Base-by-base conservation (phyloP, 2,888 invertebrate genomes). In the Protonemura montana region DNA sequence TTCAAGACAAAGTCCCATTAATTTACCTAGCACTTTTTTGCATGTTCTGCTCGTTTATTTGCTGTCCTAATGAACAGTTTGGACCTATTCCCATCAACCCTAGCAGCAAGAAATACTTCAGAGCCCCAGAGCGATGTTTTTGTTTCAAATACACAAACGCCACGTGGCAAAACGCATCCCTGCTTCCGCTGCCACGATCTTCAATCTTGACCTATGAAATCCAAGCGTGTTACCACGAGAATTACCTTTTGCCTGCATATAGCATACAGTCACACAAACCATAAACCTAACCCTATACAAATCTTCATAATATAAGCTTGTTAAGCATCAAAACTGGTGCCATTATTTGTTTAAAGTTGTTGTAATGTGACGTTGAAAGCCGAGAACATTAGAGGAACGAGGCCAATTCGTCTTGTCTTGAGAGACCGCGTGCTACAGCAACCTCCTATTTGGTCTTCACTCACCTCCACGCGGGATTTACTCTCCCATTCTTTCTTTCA, bases 321-420 rank as follows among this genome's bases (percentile, higher is more conserved):
- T 81, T 81, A 27, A 30, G 30, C 81, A n/a, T 30, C 29, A 25
- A 26, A 83, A 83, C 82, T 26, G 42, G 82, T 83, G 82, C 82
- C 82, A 83, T 83, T 83, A 83, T 83, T 83, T 83, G 35, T 35
- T 83, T 41, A 42, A 83, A 83, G 41, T 83, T 26, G 82, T 83
- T 35, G 82, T 83, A 83, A 83, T 83, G 82, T 83, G 82, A 83
- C 82, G 82, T 41, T 78, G 26, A 83, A 83, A 83, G 82, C 42
- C 35, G 30, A 41, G 42, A 41, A 83, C 82, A 83, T 83, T 42
- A 83, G 82, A 83, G n/a, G 42, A 41, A 83, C 82, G 82, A 83
- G 82, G 30, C 82, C 82, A 83, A 26, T 42, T 41, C 42, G 82
- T 42, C 82, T 41, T 83, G 41, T 78, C 28, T 25, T 25, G 28